Evolutionary conservation across 2,113 vertebrate species (phyloP), one percentile per base, ranked within the genome.

Genomic region (Mesitornis unicolor): DNA sequence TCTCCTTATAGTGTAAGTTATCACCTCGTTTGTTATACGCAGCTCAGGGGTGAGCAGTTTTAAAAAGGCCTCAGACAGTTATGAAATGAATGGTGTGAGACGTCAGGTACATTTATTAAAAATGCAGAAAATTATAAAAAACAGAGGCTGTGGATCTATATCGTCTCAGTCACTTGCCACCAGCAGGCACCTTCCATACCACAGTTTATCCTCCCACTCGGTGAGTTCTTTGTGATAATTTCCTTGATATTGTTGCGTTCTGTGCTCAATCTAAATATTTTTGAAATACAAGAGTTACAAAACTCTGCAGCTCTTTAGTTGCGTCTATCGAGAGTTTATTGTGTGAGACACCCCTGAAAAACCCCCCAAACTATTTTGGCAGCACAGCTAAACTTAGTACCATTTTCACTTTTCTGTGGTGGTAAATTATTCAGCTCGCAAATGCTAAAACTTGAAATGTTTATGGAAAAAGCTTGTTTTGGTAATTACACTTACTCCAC

Each of bases 21-120:
- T 90, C 92, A 92, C 83, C 61, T 94, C 57, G 2, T 96, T 96
- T 89, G 93, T 97, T 96, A 94, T 83, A 77, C 45, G 89, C 69
- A 60, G 89, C 91, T 94, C 68, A 84, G 87, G 60, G 79, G 74
- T 89, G 82, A 94, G 83, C 84, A 82, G 89, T 91, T 96, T 87
- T 95, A 38, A 96, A 94, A 89, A 95, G 80, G 54, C 95, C 81
- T 84, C 43, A 87, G 91, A 87, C 65, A 77, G 86, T 82, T 90
- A 90, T 61, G 31, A 94, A 95, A 92, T 83, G 73, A 94, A 95
- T 93, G 84, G 91, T 84, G 65, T 74, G 94, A 97, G 68, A 76
- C 95, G 92, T 94, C 95, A 91, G 81, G 78, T 77, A n/a, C 40
- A 42, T 91, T 83, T 95, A 95, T 94, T 95, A 83, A 84, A 96